Evolutionary conservation across 2,113 vertebrate species (phyloP).

Genomic region (Sceloporus undulatus): DNA sequence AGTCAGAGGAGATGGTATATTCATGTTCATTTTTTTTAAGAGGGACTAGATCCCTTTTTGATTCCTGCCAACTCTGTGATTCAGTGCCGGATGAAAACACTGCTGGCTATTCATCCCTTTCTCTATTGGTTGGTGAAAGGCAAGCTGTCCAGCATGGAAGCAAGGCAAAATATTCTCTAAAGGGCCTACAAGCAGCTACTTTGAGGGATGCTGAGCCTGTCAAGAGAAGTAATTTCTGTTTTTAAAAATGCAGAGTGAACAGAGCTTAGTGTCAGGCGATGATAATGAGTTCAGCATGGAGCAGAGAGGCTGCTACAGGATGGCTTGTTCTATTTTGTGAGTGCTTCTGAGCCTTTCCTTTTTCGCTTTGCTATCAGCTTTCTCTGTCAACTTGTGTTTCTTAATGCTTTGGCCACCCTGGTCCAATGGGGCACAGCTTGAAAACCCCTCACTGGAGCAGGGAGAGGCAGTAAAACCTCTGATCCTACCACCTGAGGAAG

Average conservation of each 20-base stretch:
- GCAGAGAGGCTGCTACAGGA: not conserved
- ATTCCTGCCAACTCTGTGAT: not conserved
- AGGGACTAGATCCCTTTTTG: too few relatives aligned
- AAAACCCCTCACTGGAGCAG: not conserved
- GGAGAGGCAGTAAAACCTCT: too few relatives aligned
- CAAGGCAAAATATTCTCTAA: not conserved
- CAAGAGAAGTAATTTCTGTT: slow-evolving; percentile 4
- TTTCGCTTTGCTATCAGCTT: not conserved
- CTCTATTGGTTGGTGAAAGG: not conserved
- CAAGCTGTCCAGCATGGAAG: too few relatives aligned
- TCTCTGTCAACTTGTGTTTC: not conserved
- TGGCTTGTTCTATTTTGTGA: too few relatives aligned
- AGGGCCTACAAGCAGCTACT: not conserved
- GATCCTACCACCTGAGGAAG: not conserved
- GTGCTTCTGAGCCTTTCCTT: not conserved
- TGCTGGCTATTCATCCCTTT: too few relatives aligned
- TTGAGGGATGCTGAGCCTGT: not conserved
- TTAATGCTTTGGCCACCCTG: not conserved
- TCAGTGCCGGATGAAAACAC: not conserved
- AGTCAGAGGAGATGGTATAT: too few relatives aligned
- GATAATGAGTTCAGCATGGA: not conserved
- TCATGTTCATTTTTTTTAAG: too few relatives aligned
- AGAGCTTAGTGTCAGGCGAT: not conserved
- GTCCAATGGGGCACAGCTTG: too few relatives aligned
- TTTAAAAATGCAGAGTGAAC: not conserved